Evolutionary conservation across 35 echinoderm and acorn worm genomes (phyloP).

Genomic region (Anneissia japonica): DNA sequence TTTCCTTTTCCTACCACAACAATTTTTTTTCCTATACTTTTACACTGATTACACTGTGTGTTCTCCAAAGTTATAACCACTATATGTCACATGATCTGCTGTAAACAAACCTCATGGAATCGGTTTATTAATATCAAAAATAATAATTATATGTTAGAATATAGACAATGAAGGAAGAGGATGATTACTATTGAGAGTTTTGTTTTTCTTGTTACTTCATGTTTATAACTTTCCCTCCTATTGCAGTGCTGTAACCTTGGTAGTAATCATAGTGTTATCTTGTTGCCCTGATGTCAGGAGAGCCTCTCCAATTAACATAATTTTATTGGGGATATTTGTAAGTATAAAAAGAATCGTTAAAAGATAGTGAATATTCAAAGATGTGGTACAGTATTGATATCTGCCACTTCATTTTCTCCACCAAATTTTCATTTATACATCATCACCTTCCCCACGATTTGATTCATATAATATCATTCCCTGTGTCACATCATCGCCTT

Average conservation of each 20-base stretch:
- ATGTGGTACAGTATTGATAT: background rate
- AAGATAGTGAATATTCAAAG: background rate
- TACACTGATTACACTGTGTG: no score
- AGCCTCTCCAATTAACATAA: constrained; percentile 67
- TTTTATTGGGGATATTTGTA: constrained; percentile 73
- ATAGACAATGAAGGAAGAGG: no score
- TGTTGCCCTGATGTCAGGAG: constrained; percentile 54
- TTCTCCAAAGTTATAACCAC: no score
- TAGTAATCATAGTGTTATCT: constrained; percentile 59
- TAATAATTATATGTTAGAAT: no score
- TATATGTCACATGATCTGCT: no score
- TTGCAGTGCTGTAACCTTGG: constrained; percentile 48
- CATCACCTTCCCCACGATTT: background rate
- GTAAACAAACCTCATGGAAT: no score
- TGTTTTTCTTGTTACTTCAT: no score
- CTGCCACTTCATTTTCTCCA: background rate
- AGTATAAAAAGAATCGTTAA: constrained; percentile 18
- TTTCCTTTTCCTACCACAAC: no score
- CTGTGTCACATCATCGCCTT: background rate
- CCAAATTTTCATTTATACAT: background rate
- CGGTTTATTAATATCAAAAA: no score
- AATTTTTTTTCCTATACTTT: no score
- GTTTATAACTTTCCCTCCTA: no score
- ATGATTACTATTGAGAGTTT: no score
- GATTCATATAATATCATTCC: background rate